Percentiles rank a stretch among this genome's conserved stretches.
phyloP scores from a whole-genome alignment of 2,797 vertebrate species.

The Nannoperca australis region DNA sequence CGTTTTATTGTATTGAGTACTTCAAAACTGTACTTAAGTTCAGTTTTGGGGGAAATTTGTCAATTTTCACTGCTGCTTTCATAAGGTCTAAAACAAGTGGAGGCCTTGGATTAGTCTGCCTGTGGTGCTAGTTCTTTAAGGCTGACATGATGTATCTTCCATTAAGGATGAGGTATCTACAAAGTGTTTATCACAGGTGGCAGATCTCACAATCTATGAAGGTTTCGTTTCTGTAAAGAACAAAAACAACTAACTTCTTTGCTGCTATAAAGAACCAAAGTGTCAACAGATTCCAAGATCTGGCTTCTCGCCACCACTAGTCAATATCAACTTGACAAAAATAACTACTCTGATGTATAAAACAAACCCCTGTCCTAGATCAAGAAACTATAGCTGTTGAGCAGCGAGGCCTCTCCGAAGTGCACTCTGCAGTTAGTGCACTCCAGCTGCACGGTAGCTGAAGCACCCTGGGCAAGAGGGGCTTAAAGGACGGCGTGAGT shows the following conservation, averaged over 20 bases:
- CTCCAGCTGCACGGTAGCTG: slow-evolving; percentile 63
- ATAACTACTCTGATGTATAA: slow-evolving; percentile 11
- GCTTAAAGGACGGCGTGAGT: slow-evolving; percentile 53
- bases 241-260: too few relatives aligned
- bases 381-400: slow-evolving; percentile 36
- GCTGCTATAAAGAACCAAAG: not conserved
- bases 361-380: slow-evolving; percentile 36
- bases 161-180: not conserved
- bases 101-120: not conserved
- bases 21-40: not conserved
- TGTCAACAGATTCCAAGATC: not conserved
- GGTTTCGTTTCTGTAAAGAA: too few relatives aligned
- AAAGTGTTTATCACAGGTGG: not conserved
- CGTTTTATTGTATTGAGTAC: too few relatives aligned
- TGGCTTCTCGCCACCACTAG: too few relatives aligned
- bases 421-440: slow-evolving; percentile 46
- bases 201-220: not conserved
- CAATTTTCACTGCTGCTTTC: too few relatives aligned
- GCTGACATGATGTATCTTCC: not conserved
- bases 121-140: not conserved
- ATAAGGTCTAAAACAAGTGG: not conserved
- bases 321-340: slow-evolving; percentile 24
- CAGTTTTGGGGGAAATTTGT: not conserved
- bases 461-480: slow-evolving; percentile 55
- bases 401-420: slow-evolving; percentile 48